Percentiles rank a stretch among this genome's conserved stretches.
Evolutionary conservation across 2,888 invertebrate genomes (phyloP).

Genomic region (Mactromeris polynyma): DNA sequence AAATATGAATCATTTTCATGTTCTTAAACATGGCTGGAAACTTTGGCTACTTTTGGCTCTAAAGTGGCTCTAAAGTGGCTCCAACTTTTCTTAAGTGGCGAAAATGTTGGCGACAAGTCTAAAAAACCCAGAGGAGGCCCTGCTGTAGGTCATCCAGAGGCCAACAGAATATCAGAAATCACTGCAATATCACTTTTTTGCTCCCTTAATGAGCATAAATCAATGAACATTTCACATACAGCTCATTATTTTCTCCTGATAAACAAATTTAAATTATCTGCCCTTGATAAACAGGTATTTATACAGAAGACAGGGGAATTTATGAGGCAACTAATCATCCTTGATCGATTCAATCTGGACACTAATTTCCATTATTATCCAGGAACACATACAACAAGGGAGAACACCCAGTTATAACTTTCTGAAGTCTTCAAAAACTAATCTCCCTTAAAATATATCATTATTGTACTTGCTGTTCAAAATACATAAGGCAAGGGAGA

Average conservation of each 20-base stretch:
- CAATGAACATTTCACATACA: constrained; percentile 14
- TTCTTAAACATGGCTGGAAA: no score
- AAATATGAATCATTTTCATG: no score
- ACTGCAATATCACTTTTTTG: constrained; percentile 20
- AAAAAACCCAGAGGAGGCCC: no score
- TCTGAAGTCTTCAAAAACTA: neutral
- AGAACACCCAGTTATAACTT: neutral
- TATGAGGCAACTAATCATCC: neutral
- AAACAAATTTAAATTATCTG: constrained; percentile 36
- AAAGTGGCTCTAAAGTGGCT: no score
- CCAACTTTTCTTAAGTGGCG: no score
- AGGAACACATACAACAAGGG: constrained; percentile 14
- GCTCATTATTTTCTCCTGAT: constrained; percentile 33
- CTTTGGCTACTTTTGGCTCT: no score
- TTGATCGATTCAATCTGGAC: constrained; percentile 37
- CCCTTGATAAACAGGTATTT: constrained; percentile 27
- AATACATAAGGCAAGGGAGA: neutral
- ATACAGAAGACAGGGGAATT: constrained; percentile 7
- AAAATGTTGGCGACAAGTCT: no score
- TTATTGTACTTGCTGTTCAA: neutral
- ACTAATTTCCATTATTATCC: neutral
- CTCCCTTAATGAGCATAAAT: constrained; percentile 24
- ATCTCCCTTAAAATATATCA: neutral
- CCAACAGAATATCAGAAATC: constrained; percentile 17
- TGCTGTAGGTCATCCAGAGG: constrained; percentile 16